Evolutionary conservation across 2,888 invertebrate species (phyloP), one percentile per base, ranked within the genome.

Genomic region (Torymus texanus): DNA sequence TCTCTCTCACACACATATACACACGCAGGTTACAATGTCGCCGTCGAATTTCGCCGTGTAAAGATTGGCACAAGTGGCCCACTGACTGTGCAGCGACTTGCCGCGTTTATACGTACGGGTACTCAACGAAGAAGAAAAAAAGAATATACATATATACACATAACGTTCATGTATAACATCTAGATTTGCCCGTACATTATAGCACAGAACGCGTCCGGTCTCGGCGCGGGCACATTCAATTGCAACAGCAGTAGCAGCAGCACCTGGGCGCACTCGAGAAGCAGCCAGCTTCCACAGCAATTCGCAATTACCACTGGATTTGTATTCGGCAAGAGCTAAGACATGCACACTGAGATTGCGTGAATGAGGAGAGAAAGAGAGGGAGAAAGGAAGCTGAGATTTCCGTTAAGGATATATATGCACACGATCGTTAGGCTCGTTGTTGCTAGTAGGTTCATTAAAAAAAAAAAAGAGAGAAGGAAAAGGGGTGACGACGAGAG

Each of bases 191-290:
- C 10, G 16, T 18, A 13, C 50, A 53, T 10, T 59, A 16, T 59
- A 13, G 29, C 50, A 3, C 18, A 56, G 50, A 5, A 51, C 74
- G 68, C 71, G 79, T 79, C 71, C 79, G 71, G 59, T 53, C 63
- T 16, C 10, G 56, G 29, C 13, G 29, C 13, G 41, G 63, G 58
- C 55, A 76, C 74, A 73, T 81, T 78, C 62, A 65, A 59, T 58
- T 51, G 68, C 29, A 14, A 51, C 21, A 56, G 77, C 79, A 56
- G 77, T 77, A n/a, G 74, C 50, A 21, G 61, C 62, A 71, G 84
- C 88, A 88, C 88, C 88, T 88, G 88, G 88, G 83, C 86, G 85
- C 88, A 88, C 84, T 85, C 87, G 85, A 85, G 29, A 29, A 29
- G 2, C 29, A 29, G 29, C 29, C 29, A 29, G 83, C 70, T 75